Percentiles rank a stretch among this genome's conserved stretches.
phyloP scores from a whole-genome alignment of 2,888 invertebrate genomes.

The Drosophila antonietae region DNA sequence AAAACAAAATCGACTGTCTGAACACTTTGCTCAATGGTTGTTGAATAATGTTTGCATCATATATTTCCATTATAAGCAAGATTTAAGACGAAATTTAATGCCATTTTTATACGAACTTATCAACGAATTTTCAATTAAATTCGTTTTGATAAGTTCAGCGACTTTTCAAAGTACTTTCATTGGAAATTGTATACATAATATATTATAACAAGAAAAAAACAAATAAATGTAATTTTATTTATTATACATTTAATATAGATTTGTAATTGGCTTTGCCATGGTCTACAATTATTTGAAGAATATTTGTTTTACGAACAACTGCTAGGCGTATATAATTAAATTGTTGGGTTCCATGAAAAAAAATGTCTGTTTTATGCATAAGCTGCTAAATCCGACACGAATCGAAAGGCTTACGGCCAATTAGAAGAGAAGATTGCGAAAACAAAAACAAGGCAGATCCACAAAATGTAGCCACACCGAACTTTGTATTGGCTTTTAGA shows the following conservation, averaged over 20 bases:
- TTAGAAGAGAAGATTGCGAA: constrained; percentile 2
- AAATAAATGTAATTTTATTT: neutral
- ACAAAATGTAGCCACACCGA: neutral
- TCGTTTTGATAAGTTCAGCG: constrained; percentile 1
- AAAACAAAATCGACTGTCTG: neutral
- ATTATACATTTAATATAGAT: neutral
- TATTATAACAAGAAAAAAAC: too few species aligned
- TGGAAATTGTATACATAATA: neutral
- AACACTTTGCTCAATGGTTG: constrained; percentile 5
- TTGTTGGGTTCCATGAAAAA: neutral
- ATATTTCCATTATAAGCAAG: neutral
- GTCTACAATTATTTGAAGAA: neutral
- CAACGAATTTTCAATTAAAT: constrained; percentile 1
- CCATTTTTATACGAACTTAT: constrained; percentile 5
- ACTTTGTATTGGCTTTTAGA: neutral
- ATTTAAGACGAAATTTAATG: neutral
- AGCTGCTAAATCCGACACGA: constrained; percentile 1
- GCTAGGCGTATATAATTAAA: constrained; percentile 3
- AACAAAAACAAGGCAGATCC: neutral
- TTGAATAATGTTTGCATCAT: constrained; percentile 2
- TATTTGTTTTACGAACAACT: neutral
- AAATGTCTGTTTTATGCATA: neutral
- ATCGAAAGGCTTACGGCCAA: constrained; percentile 18
- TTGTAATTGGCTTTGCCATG: neutral
- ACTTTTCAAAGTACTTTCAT: neutral